Conservation (phyloP, 2,888 invertebrate species). For the Eristalis arbustorum region DNA sequence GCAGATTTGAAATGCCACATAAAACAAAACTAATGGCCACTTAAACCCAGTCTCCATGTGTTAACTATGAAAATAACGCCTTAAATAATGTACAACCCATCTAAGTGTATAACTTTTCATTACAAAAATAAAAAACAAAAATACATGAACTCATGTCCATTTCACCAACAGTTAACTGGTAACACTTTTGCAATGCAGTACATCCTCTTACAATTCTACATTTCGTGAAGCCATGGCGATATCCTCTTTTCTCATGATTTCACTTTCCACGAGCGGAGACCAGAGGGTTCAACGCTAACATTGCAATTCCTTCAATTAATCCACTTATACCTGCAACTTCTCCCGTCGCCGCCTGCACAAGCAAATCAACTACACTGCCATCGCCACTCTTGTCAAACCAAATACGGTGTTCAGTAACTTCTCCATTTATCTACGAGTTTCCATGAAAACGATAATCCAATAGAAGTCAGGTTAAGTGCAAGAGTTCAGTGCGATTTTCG, state of each 20-base stretch:
- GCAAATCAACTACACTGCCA: slow-evolving; percentile 6
- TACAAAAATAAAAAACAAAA: not conserved
- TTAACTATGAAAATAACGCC: no score
- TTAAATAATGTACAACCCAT: not conserved
- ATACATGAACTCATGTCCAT: not conserved
- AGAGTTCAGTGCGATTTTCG: slow-evolving; percentile 61
- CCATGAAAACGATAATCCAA: slow-evolving; percentile 49
- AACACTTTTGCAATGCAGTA: slow-evolving; percentile 36
- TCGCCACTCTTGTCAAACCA: slow-evolving; percentile 40
- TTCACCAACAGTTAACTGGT: not conserved
- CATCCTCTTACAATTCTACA: slow-evolving; percentile 47
- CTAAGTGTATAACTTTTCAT: not conserved
- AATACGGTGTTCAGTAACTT: slow-evolving; percentile 40
- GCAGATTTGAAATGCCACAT: no score
- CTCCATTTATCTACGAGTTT: not conserved
- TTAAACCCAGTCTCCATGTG: no score
- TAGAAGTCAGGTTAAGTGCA: slow-evolving; percentile 67
- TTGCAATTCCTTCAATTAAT: slow-evolving; percentile 57
- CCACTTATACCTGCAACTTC: slow-evolving; percentile 48
- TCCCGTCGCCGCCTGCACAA: not conserved
- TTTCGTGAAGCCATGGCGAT: slow-evolving; percentile 10
- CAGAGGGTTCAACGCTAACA: slow-evolving; percentile 34
- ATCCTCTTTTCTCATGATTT: slow-evolving; percentile 68
- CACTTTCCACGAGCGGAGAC: slow-evolving; percentile 51
- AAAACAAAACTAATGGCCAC: no score